Base-by-base conservation (phyloP, 2,113 vertebrate species). In the Chaenogobius annularis region DNA sequence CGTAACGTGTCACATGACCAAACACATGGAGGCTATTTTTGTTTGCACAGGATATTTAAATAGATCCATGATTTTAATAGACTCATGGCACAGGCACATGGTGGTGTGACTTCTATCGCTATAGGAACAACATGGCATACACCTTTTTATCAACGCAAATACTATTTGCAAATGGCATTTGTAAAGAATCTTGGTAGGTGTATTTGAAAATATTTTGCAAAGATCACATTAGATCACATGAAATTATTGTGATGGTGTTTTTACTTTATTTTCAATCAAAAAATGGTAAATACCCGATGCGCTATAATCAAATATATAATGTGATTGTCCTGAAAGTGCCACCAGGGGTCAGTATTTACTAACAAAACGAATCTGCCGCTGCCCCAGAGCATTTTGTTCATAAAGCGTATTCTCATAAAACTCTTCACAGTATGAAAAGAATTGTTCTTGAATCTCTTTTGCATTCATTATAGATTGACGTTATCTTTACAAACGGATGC, bases 1-100 rank as follows among this genome's bases (percentile, higher is more conserved):
- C 90, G 89, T 84, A 86, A 43, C 76, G 75, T 65, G 82, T 91
- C 91, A 93, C 83, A 13, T 92, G 92, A 92, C 77, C 83, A 85
- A 88, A 88, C 92, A 90, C 89, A 91, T 84, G 89, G 80, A 31
- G 59, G 66, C 59, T 83, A 74, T 86, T 89, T 87, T 87, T 82
- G 79, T 86, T 83, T 9, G 20, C 70, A 56, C 44, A 31, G 26
- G 26, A 31, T 31, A 31, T 31, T 31, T 31, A 2, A 31, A 31
- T 2, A 31, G 26, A 31, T 31, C 26, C 2, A 31, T 31, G 26
- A 31, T 31, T 31, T 31, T 31, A 31, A 31, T 31, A 31, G 26
- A 31, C 26, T 31, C 26, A 1, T 31, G 26, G 26, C 26, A 40
- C 47, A 48, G 47, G 15, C 47, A 40, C 6, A 17, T 50, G 15